Percentiles rank a stretch among this genome's conserved stretches.
Evolutionary conservation across 1,140 invertebrate genomes (phyloP).

Genomic region (Drosophila tristis): DNA sequence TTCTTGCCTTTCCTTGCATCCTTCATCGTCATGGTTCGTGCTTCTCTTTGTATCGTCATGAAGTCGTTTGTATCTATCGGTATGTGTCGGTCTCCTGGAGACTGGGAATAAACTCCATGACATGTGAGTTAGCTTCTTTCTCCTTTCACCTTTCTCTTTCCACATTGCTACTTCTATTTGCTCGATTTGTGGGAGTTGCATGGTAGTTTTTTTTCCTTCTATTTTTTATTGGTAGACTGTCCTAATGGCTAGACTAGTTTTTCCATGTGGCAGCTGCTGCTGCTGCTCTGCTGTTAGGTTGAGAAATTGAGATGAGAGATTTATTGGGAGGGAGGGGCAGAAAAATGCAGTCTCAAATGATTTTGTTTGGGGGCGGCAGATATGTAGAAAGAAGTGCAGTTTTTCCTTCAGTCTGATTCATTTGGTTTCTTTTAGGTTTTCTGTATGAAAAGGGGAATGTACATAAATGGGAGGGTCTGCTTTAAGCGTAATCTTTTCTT

Average conservation of each 20-base stretch:
- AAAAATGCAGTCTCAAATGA: constrained; percentile 32
- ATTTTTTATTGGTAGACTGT: constrained; percentile 60
- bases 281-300: constrained; percentile 63
- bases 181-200: constrained; percentile 47
- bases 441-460: constrained; percentile 1
- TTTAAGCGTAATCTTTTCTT: neutral
- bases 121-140: constrained; percentile 62
- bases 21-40: constrained; percentile 44
- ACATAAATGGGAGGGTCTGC: constrained; percentile 8
- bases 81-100: constrained; percentile 44
- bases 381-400: neutral
- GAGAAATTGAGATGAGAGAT: constrained; percentile 66
- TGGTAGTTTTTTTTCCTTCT: neutral
- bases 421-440: constrained; percentile 17
- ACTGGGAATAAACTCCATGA: constrained; percentile 59
- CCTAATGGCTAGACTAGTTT: constrained; percentile 77
- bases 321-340: constrained; percentile 48
- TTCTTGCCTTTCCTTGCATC: constrained; percentile 36
- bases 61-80: constrained; percentile 78
- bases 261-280: constrained; percentile 56
- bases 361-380: constrained; percentile 34
- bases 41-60: constrained; percentile 64
- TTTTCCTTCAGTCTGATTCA: constrained; percentile 29
- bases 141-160: constrained; percentile 29
- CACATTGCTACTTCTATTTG: constrained; percentile 29